These are phyloP conservation scores for Scaptomyza reducta DNA, from an alignment of 2,888 invertebrate genomes.

Conservation along the genomic window DNA sequence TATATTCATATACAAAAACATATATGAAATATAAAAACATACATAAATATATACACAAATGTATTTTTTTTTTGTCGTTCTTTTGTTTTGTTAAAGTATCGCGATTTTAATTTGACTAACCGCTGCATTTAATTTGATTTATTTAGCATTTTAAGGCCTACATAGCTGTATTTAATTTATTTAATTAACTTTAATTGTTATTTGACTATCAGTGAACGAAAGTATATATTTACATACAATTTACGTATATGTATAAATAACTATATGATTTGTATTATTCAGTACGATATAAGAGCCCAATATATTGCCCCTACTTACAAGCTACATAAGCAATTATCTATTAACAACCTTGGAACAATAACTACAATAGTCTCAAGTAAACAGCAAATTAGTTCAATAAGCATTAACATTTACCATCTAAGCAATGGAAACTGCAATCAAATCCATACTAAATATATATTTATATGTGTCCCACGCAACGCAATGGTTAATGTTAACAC, in stretches of 20 bases:
- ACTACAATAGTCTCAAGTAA: slow-evolving; percentile 33
- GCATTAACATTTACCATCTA: slow-evolving; percentile 18
- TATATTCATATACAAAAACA: slow-evolving; percentile 9
- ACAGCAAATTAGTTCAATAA: slow-evolving; percentile 20
- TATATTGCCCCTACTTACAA: slow-evolving; percentile 16
- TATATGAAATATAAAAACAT: slow-evolving; percentile 13
- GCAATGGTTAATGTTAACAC: background rate
- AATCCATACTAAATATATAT: slow-evolving; percentile 17
- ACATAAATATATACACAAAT: background rate
- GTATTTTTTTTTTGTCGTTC: slow-evolving; percentile 5
- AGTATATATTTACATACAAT: slow-evolving; percentile 21
- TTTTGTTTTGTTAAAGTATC: slow-evolving; percentile 26
- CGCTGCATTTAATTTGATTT: slow-evolving; percentile 43
- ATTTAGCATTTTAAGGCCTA: slow-evolving; percentile 60
- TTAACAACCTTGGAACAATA: slow-evolving; percentile 30
- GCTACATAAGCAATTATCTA: slow-evolving; percentile 3
- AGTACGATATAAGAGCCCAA: slow-evolving; percentile 33
- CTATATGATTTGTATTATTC: slow-evolving; percentile 69
- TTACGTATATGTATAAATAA: slow-evolving; percentile 3
- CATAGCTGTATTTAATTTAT: slow-evolving; percentile 73
- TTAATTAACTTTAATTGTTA: slow-evolving; percentile 73
- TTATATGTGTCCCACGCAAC: slow-evolving; percentile 21
- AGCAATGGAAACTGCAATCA: slow-evolving; percentile 17
- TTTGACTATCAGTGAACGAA: slow-evolving; percentile 51
- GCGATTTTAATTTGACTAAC: slow-evolving; percentile 39